Conservation (phyloP, 2,797 vertebrate species). For the Rhincodon typus region DNA sequence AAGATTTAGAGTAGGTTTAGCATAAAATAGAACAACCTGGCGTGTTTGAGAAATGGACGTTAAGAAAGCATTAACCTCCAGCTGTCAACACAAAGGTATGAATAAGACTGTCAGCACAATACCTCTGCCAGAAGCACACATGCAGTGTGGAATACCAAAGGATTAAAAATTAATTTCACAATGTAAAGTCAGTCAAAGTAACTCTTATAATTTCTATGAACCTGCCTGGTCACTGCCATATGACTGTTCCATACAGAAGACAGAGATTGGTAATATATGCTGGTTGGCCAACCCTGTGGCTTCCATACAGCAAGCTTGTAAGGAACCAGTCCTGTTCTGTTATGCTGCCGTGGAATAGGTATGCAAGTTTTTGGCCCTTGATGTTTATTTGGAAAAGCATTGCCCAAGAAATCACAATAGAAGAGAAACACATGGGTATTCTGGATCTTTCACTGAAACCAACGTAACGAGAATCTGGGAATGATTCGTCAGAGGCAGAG, state of each 20-base stretch:
- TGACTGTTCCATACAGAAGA: too few species aligned
- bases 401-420: neutral
- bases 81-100: neutral
- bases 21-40: too few species aligned
- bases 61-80: neutral
- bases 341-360: too few species aligned
- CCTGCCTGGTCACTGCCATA: neutral
- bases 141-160: neutral
- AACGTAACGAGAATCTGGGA: neutral
- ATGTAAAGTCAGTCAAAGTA: neutral
- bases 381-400: neutral
- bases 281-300: neutral
- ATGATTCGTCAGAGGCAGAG: neutral
- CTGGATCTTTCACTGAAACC: neutral
- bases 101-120: neutral
- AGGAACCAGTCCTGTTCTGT: neutral
- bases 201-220: neutral
- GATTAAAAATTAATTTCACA: neutral
- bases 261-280: neutral
- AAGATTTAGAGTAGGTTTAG: too few species aligned
- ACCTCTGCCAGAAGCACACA: neutral
- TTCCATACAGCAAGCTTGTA: neutral
- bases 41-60: neutral
- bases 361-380: neutral
- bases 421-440: neutral